Evolutionary conservation across 2,888 invertebrate species (phyloP).

Genomic region (Brachyptera putata): DNA sequence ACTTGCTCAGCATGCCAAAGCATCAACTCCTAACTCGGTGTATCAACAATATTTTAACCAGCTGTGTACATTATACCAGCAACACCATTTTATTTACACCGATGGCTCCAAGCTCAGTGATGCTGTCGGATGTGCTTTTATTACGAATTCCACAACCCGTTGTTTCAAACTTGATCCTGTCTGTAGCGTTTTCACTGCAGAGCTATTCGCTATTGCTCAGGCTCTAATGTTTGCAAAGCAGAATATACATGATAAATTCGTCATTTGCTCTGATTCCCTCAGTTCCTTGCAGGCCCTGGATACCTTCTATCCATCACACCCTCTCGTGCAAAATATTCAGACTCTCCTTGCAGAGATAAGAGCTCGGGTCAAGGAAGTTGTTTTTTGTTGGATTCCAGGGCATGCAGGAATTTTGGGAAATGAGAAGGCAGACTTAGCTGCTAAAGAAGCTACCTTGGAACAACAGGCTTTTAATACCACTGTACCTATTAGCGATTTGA

Average conservation of each 20-base stretch:
- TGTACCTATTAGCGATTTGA: background rate
- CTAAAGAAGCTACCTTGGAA: background rate
- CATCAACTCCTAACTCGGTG: background rate
- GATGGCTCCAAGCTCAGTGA: background rate
- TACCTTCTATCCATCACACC: background rate
- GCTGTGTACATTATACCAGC: background rate
- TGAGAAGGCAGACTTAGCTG: background rate
- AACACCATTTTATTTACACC: background rate
- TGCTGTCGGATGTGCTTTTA: background rate
- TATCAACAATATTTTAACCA: background rate
- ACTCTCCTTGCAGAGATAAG: background rate
- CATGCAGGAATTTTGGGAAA: constrained; percentile 1
- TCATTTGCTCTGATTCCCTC: background rate
- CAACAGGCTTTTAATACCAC: background rate
- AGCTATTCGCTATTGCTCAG: background rate
- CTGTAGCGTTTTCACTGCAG: background rate
- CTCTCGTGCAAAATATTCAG: constrained; percentile 1
- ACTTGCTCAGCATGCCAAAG: background rate
- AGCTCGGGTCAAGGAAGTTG: too few species aligned
- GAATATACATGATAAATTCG: background rate
- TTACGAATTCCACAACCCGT: background rate
- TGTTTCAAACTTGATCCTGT: background rate
- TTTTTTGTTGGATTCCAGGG: too few species aligned
- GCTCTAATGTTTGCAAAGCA: background rate
- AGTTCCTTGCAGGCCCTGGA: background rate